phyloP scores from a whole-genome alignment of 2,113 vertebrate genomes.

The Ifrita kowaldi region DNA sequence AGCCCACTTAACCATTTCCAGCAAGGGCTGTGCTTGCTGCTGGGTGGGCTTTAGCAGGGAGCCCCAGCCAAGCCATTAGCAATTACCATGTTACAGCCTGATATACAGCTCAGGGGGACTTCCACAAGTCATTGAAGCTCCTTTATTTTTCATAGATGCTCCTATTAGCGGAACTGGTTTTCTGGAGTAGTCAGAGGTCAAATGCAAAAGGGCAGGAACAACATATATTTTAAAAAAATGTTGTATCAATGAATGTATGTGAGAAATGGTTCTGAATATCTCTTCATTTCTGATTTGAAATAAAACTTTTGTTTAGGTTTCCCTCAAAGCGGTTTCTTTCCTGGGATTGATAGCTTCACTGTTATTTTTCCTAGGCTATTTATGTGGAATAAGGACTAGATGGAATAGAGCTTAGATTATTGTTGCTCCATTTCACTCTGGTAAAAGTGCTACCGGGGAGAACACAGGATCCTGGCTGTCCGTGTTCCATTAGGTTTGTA shows the following conservation, averaged over 20 bases:
- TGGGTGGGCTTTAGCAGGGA: background rate
- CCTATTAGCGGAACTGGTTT: background rate
- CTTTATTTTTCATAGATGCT: background rate
- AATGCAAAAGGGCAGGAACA: background rate
- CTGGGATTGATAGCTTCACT: background rate
- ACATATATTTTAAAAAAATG: background rate
- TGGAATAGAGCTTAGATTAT: background rate
- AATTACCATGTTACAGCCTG: accelerated
- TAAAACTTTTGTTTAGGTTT: background rate
- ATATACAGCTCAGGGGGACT: background rate
- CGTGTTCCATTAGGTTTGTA: constrained; percentile 43
- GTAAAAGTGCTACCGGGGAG: constrained; percentile 29
- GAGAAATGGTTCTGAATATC: background rate
- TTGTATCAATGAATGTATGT: background rate
- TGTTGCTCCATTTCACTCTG: constrained; percentile 25
- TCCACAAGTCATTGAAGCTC: background rate
- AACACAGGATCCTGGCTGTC: background rate
- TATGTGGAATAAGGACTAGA: background rate
- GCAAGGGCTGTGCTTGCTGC: background rate
- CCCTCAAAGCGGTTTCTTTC: background rate
- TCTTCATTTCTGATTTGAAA: background rate
- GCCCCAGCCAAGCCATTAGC: background rate
- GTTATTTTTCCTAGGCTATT: background rate
- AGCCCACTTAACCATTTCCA: background rate
- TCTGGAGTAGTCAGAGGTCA: background rate